phyloP scores from a whole-genome alignment of 1,140 invertebrate species.

The Conopomorpha cramerella region DNA sequence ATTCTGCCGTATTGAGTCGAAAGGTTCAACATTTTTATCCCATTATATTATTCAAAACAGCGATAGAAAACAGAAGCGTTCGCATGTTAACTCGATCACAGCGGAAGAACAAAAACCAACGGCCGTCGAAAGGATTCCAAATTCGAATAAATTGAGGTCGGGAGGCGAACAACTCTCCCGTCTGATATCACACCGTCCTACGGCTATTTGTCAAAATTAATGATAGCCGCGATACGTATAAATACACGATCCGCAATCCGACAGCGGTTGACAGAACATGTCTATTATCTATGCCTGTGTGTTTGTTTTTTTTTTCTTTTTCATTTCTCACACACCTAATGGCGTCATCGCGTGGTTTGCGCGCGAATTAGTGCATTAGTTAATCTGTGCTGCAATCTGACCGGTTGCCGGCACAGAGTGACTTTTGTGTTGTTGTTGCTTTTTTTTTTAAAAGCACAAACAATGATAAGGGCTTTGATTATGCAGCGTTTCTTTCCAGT shows the following conservation, averaged over 20 bases:
- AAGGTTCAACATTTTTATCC: no score
- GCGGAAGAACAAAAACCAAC: conserved; percentile 6
- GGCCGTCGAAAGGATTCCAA: conserved; percentile 6
- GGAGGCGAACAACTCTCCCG: conserved; percentile 10
- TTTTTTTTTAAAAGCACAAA: conserved; percentile 9
- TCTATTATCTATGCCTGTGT: conserved; percentile 12
- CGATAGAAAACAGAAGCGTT: no score
- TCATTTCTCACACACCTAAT: conserved; percentile 13
- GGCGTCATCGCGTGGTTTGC: conserved; percentile 18
- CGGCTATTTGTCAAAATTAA: conserved; percentile 38
- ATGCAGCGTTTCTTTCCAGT: conserved; percentile 8
- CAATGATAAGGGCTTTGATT: conserved; percentile 13
- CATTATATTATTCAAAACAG: no score
- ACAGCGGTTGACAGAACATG: no score
- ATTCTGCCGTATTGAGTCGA: no score
- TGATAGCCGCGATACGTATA: no score
- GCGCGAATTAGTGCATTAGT: conserved; percentile 20
- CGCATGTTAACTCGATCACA: no score
- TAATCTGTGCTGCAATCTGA: conserved; percentile 19
- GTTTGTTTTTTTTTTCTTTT: no score
- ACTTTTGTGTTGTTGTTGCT: conserved; percentile 14
- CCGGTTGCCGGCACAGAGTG: conserved; percentile 12
- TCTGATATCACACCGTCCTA: no score
- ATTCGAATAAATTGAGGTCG: conserved; percentile 14
- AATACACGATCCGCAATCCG: no score